phyloP scores from a whole-genome alignment of 2,888 invertebrate species.

The Muscina levida region DNA sequence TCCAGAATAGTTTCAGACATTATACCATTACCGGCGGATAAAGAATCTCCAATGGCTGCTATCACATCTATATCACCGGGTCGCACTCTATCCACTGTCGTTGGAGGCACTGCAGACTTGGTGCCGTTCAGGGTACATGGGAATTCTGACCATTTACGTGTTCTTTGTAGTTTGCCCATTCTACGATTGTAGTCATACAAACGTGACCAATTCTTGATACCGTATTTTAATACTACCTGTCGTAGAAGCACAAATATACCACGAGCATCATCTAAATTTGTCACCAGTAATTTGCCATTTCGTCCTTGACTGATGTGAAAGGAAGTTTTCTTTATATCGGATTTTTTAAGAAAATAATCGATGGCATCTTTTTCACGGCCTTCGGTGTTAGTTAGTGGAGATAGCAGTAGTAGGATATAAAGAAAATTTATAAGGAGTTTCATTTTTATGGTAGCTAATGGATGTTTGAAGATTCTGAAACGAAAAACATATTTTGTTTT shows the following conservation, averaged over 20 bases:
- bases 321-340: slow-evolving; percentile 66
- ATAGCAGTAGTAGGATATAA: background rate
- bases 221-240: slow-evolving; percentile 60
- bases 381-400: background rate
- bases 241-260: slow-evolving; percentile 68
- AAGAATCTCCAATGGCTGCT: slow-evolving; percentile 83
- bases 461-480: slow-evolving; percentile 16
- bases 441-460: slow-evolving; percentile 11
- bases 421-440: background rate
- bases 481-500: background rate
- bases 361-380: background rate
- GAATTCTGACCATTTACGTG: slow-evolving; percentile 72
- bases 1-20: slow-evolving; percentile 80
- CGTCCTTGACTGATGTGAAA: slow-evolving; percentile 58
- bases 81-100: slow-evolving; percentile 81
- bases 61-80: slow-evolving; percentile 83
- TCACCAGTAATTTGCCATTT: slow-evolving; percentile 69
- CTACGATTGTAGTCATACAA: slow-evolving; percentile 64
- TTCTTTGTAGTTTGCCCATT: slow-evolving; percentile 74
- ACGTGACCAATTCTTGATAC: slow-evolving; percentile 60
- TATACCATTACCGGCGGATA: slow-evolving; percentile 82
- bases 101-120: slow-evolving; percentile 78
- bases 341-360: slow-evolving; percentile 38
- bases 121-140: slow-evolving; percentile 76
- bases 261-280: slow-evolving; percentile 70